Base-by-base conservation (phyloP, 2,113 vertebrate genomes). In the Notothenia coriiceps region DNA sequence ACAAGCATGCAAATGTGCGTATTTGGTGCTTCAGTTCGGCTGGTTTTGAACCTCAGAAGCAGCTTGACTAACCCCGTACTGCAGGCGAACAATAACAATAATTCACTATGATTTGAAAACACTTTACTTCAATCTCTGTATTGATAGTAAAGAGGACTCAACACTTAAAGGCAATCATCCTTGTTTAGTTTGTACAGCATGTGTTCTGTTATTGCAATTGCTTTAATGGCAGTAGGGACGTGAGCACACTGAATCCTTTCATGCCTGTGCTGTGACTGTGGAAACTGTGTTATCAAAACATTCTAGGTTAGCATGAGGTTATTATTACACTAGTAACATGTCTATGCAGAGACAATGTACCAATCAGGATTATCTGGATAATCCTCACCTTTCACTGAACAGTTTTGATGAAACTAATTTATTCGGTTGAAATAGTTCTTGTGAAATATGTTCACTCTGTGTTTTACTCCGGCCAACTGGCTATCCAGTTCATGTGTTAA, bases 31-130 rank as follows among this genome's bases (percentile, higher is more conserved):
- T 67, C 25, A 18, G 22, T 69, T 81, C 20, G 33, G 22, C 33
- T 72, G 33, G 76, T 82, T 86, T 74, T 44, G 85, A 71, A 83
- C 68, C 61, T 74, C 56, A 82, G 46, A 70, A 44, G 73, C 63
- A 71, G 60, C 54, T 61, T 50, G 44, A 46, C 29, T 29, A 29
- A 29, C 46, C 12, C 17, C 15, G 5, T 40, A 40, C 6, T 40
- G 35, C 35, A 40, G 35, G 35, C 1, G 0, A 75, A 10, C 68
- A 79, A 70, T 54, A 59, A 70, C 56, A 4, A 59, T 46, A 40
- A 22, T 47, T 6, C 33, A 25, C 20, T 18, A 20, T 50, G 22
- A 69, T 14, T 22, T 17, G 2, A 55, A 50, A 5, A 35, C 50
- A 33, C 59, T 73, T 70, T 9, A 13, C 12, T 20, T 40, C 10